Evolutionary conservation across 2,797 vertebrate genomes (phyloP).

Genomic region (Vespertilio murinus): DNA sequence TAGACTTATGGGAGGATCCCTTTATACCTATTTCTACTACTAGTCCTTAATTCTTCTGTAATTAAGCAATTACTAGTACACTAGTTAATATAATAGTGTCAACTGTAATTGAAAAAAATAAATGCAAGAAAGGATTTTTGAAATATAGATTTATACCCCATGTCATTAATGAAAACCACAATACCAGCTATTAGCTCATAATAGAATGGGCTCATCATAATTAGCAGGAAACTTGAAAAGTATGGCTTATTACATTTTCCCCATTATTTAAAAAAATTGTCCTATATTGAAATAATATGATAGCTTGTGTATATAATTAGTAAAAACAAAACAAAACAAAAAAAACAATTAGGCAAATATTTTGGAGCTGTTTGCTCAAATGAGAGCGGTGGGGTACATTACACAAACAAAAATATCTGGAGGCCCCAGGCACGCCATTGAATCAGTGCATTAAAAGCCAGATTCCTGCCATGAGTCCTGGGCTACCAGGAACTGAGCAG

Average conservation of each 20-base stretch:
- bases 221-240: background rate
- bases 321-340: background rate
- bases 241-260: background rate
- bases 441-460: background rate
- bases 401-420: background rate
- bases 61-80: no score
- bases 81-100: background rate
- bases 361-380: background rate
- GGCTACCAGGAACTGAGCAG: background rate
- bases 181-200: background rate
- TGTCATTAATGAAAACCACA: background rate
- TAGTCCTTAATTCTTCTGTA: no score
- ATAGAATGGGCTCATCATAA: background rate
- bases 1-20: background rate
- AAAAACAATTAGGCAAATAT: background rate
- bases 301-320: background rate
- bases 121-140: background rate
- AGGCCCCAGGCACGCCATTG: background rate
- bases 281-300: constrained; percentile 3
- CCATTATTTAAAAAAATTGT: background rate
- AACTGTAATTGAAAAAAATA: background rate
- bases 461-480: background rate
- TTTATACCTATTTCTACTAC: background rate
- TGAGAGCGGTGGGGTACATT: background rate
- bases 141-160: background rate